Percentiles rank a stretch among this genome's conserved stretches.
phyloP scores from a whole-genome alignment of 2,888 invertebrate species.

The Cephus nigrinus region DNA sequence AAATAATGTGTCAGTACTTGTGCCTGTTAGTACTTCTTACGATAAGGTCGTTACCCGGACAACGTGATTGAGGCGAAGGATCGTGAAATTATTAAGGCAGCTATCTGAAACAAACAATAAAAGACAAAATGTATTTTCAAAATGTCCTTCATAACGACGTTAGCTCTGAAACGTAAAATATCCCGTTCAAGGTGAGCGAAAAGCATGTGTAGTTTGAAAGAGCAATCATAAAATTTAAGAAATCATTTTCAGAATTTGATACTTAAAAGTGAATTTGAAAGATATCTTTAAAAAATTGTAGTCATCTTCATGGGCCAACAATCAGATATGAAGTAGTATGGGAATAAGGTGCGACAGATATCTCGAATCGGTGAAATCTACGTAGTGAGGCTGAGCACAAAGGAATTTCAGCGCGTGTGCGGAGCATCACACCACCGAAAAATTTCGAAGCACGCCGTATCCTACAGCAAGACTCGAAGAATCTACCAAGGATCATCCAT shows the following conservation, averaged over 20 bases:
- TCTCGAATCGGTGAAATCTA: not conserved
- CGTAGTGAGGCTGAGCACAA: not conserved
- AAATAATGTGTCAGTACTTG: constrained; percentile 13
- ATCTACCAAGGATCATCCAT: not conserved
- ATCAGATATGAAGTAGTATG: not conserved
- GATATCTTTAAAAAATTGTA: not conserved
- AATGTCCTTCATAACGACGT: not conserved
- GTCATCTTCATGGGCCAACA: not conserved
- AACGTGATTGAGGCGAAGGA: constrained; percentile 13
- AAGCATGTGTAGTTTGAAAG: not conserved
- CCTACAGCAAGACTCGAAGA: not conserved
- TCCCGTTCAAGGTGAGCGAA: not conserved
- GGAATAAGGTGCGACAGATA: not conserved
- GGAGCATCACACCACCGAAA: not conserved
- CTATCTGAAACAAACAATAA: constrained; percentile 44
- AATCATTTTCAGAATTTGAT: not conserved
- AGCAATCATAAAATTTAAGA: not conserved
- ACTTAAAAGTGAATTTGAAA: not conserved
- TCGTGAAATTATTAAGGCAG: constrained; percentile 47
- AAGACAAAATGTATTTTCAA: not conserved
- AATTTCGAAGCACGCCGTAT: not conserved
- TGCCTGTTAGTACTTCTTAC: not conserved
- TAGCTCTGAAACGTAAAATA: not conserved
- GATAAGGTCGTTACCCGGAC: not conserved
- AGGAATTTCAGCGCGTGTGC: not conserved